Evolutionary conservation across 1,140 invertebrate genomes (phyloP).

Genomic region (Lanistes nyassanus): DNA sequence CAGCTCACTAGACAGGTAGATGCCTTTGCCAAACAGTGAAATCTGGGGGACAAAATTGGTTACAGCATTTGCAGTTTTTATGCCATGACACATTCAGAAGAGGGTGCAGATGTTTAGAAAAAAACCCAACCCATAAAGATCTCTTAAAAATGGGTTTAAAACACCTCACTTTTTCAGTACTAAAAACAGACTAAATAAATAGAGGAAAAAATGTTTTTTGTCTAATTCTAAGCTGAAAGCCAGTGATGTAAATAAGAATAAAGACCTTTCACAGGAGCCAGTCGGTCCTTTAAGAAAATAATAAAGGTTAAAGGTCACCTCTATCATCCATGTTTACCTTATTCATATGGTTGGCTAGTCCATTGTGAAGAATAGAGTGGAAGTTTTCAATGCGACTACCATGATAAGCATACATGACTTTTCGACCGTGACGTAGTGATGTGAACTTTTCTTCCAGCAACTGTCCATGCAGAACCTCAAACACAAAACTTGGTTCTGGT

Average conservation of each 20-base stretch:
- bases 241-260: not conserved
- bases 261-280: too few species aligned
- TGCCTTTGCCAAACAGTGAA: conserved; percentile 78
- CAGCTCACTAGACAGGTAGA: conserved; percentile 80
- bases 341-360: conserved; percentile 80
- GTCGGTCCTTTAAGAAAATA: not conserved
- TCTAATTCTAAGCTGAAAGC: too few species aligned
- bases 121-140: too few species aligned
- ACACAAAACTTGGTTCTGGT: conserved; percentile 61
- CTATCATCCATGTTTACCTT: conserved; percentile 71
- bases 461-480: conserved; percentile 59
- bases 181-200: too few species aligned
- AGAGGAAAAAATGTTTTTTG: too few species aligned
- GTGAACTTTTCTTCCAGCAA: conserved; percentile 56
- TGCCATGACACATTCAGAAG: too few species aligned
- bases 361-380: conserved; percentile 82
- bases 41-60: conserved; percentile 69
- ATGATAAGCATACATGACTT: conserved; percentile 78
- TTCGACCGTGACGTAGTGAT: conserved; percentile 66
- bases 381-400: conserved; percentile 84
- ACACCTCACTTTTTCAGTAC: conserved; percentile 4
- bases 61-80: too few species aligned
- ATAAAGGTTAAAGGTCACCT: not conserved
- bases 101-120: too few species aligned
- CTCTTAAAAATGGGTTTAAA: not conserved